phyloP scores from a whole-genome alignment of 2,113 vertebrate genomes.

The Corydoras maculifer region DNA sequence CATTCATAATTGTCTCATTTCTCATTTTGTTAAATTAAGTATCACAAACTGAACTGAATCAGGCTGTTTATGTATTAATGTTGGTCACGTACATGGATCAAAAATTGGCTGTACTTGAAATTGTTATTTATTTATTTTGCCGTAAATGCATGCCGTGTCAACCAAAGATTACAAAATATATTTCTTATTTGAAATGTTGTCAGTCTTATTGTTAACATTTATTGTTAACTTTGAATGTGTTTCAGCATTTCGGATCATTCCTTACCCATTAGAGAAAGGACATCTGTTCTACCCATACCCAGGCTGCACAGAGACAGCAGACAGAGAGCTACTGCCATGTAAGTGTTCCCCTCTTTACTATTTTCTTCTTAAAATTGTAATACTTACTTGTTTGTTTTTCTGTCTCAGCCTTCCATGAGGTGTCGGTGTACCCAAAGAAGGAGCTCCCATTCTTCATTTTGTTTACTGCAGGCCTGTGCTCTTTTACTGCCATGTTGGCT shows the following conservation, averaged over 20 bases:
- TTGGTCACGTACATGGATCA: too few relatives aligned
- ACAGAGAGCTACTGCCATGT: slow-evolving; percentile 95
- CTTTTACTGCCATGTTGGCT: slow-evolving; percentile 95
- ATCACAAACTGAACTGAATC: too few relatives aligned
- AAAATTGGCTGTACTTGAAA: too few relatives aligned
- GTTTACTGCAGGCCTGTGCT: slow-evolving; percentile 97
- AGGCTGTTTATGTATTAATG: too few relatives aligned
- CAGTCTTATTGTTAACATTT: background rate
- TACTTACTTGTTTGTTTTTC: background rate
- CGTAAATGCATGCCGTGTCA: too few relatives aligned
- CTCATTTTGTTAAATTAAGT: too few relatives aligned
- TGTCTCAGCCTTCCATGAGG: slow-evolving; percentile 86
- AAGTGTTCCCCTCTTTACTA: slow-evolving; percentile 51
- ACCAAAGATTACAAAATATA: too few relatives aligned
- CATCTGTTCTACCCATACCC: slow-evolving; percentile 98
- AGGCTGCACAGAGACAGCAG: slow-evolving; percentile 95
- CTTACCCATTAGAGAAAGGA: slow-evolving; percentile 94
- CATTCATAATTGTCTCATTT: too few relatives aligned
- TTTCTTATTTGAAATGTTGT: background rate
- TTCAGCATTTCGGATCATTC: slow-evolving; percentile 95
- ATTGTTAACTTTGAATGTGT: background rate
- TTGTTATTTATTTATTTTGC: too few relatives aligned
- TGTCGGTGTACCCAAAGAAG: slow-evolving; percentile 98
- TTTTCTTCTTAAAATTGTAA: background rate
- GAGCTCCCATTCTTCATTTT: slow-evolving; percentile 98